Percentiles rank a stretch among this genome's conserved stretches.
phyloP scores from a whole-genome alignment of 2,888 invertebrate species.

The Ormyrus nitidulus region DNA sequence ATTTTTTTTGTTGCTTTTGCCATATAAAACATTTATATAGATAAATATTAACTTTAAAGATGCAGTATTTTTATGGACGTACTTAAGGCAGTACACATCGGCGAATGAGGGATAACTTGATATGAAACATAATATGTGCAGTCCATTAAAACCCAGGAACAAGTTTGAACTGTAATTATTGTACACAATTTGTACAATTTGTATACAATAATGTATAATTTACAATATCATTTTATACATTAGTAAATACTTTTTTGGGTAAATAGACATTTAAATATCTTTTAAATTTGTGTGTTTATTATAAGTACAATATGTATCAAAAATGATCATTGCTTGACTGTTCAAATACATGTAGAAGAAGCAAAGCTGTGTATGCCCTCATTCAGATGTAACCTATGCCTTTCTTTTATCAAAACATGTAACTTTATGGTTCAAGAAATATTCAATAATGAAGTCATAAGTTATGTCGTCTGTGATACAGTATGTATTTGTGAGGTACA shows the following conservation, averaged over 20 bases:
- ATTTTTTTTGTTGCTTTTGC: constrained; percentile 22
- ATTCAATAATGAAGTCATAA: background rate
- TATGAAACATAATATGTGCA: constrained; percentile 23
- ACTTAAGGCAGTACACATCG: constrained; percentile 47
- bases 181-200: constrained; percentile 14
- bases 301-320: constrained; percentile 31
- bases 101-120: constrained; percentile 44
- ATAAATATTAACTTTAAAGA: constrained; percentile 31
- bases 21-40: constrained; percentile 50
- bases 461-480: constrained; percentile 9
- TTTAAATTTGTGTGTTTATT: background rate
- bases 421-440: background rate
- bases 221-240: constrained; percentile 1
- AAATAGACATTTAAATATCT: background rate
- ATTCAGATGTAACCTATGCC: constrained; percentile 37
- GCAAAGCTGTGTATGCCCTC: constrained; percentile 13
- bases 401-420: constrained; percentile 13
- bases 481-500: background rate
- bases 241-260: background rate
- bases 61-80: constrained; percentile 37
- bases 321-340: constrained; percentile 20
- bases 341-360: constrained; percentile 19
- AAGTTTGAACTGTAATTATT: constrained; percentile 9
- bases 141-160: background rate
- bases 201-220: constrained; percentile 7